Conservation (phyloP, 2,888 invertebrate genomes). For the Stenurella melanura region DNA sequence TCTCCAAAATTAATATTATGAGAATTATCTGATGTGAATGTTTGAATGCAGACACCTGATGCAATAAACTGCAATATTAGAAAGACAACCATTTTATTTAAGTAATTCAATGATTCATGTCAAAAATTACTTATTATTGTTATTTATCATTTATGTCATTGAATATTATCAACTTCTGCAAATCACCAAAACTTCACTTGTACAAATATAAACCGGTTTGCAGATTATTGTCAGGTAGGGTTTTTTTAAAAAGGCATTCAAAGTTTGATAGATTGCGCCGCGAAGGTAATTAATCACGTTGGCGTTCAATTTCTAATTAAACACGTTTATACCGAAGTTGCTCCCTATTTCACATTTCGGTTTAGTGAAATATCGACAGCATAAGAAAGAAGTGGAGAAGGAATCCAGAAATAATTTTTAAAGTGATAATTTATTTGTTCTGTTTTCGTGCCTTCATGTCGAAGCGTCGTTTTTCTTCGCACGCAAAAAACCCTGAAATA, state of each 20-base stretch:
- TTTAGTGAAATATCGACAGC: constrained; percentile 7
- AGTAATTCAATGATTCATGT: no score
- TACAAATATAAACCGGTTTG: neutral
- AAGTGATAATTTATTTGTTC: constrained; percentile 1
- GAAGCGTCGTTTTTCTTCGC: neutral
- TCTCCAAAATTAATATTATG: no score
- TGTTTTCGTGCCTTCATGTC: neutral
- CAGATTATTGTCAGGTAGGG: neutral
- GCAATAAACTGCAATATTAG: no score
- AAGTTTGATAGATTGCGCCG: constrained; percentile 7
- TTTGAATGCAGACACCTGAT: no score
- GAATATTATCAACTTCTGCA: neutral
- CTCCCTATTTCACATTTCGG: constrained; percentile 9
- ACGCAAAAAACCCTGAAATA: neutral
- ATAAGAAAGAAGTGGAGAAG: neutral
- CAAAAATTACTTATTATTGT: no score
- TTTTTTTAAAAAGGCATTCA: constrained; percentile 4
- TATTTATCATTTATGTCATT: neutral
- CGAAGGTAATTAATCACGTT: constrained; percentile 14
- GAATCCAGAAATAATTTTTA: neutral
- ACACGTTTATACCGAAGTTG: constrained; percentile 6
- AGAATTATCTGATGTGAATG: no score
- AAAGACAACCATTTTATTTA: no score
- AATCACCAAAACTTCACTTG: neutral
- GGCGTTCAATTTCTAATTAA: constrained; percentile 19